Evolutionary conservation across 2,797 vertebrate genomes (phyloP), one percentile per base, ranked within the genome.

Genomic region (Tolypeutes matacus): DNA sequence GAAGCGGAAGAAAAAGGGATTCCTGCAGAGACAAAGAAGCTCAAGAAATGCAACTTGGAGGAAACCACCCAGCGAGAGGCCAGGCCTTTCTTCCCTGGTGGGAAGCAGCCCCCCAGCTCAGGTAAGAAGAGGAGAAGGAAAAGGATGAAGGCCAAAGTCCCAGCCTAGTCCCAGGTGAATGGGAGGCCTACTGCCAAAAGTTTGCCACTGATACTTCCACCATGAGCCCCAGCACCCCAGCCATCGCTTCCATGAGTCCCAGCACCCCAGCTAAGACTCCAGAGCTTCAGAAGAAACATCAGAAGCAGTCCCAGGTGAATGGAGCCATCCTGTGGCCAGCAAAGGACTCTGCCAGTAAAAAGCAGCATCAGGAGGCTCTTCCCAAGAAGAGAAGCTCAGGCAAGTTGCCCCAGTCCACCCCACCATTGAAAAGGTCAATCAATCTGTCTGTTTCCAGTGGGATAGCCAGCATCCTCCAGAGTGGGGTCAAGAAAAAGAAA

Each of bases 11-110:
- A 99, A 99, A 94, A 99, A 99, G 80, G 99, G 99, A 0, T 99
- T 99, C 89, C 98, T 99, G 34, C 99, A 0, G 99, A 99, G 93
- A 99, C 98, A 2, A 99, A 99, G 73, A 99, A 99, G 93, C 98
- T 99, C 27, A 99, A 98, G 93, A 99, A 99, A 73, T 99, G 98
- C 25, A 98, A 98, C 69, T 98, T 97, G 13, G 97, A 98, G 3
- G 65, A 82, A 94, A 85, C 1, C 97, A 96, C 88, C 0, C 49
- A 18, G 7, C 51, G 8, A 7, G 56, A 2, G 0, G 82, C 87
- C 23, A 31, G 2, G 12, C 69, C 90, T 0, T 10, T 18, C 8
- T 65, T 78, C 29, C 0, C 92, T 0, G 2, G 36, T 4, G 73
- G 23, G n/a, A 51, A 25, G 20, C 97, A 95, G 80, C 65, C 93